Percentiles rank a stretch among this genome's conserved stretches.
Evolutionary conservation across 2,888 invertebrate genomes (phyloP).

Genomic region (Neoitamus cyanurus): DNA sequence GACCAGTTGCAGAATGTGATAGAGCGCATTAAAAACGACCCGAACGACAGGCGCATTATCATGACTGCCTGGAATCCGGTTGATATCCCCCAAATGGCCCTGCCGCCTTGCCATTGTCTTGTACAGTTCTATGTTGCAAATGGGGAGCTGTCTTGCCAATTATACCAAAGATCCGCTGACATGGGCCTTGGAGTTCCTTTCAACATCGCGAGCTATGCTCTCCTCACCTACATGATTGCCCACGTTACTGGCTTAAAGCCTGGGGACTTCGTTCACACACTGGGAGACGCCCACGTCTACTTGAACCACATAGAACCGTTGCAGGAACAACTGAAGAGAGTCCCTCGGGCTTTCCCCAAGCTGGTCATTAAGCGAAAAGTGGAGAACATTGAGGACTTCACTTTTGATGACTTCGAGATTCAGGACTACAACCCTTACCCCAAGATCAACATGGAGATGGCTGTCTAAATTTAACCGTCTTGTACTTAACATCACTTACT

Average conservation of each 20-base stretch:
- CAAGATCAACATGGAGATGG: slow-evolving; percentile 90
- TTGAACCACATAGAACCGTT: slow-evolving; percentile 88
- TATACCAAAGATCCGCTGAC: slow-evolving; percentile 97
- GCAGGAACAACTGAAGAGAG: slow-evolving; percentile 80
- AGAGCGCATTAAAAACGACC: slow-evolving; percentile 80
- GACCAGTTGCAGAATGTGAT: slow-evolving; percentile 90
- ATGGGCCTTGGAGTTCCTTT: slow-evolving; percentile 99
- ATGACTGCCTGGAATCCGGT: slow-evolving; percentile 96
- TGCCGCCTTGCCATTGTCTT: slow-evolving; percentile 96
- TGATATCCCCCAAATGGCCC: slow-evolving; percentile 89
- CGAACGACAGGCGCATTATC: slow-evolving; percentile 88
- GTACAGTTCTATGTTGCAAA: slow-evolving; percentile 92
- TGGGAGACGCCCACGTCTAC: slow-evolving; percentile 97
- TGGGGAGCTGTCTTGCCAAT: slow-evolving; percentile 86
- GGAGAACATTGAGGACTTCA: slow-evolving; percentile 86
- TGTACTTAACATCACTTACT: not conserved
- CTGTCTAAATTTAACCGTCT: slow-evolving; percentile 51
- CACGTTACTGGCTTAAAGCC: slow-evolving; percentile 91
- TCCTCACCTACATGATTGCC: slow-evolving; percentile 95
- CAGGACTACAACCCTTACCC: slow-evolving; percentile 87
- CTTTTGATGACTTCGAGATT: slow-evolving; percentile 85
- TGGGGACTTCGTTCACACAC: slow-evolving; percentile 92
- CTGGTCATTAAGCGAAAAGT: slow-evolving; percentile 81
- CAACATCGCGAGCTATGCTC: slow-evolving; percentile 96
- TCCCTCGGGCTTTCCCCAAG: slow-evolving; percentile 85